Evolutionary conservation across 2,797 vertebrate genomes (phyloP), one percentile per base, ranked within the genome.

Genomic region (Artibeus jamaicensis): DNA sequence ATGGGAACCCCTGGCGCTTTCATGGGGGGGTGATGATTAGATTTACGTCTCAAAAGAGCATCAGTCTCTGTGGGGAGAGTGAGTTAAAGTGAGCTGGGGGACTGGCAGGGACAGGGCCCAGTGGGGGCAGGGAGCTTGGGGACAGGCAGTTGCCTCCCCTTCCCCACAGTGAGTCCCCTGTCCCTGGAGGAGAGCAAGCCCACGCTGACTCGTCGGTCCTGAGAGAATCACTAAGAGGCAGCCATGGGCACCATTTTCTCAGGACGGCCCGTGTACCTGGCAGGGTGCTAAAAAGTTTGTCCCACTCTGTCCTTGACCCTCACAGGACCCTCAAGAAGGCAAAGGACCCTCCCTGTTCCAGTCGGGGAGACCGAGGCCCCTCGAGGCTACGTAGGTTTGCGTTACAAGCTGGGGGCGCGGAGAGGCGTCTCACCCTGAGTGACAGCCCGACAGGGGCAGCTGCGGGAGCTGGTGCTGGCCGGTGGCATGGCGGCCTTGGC

Each of bases 241-340:
- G 24, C 14, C 22, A 11, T 21, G 16, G 34, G 15, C 34, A 2
- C 37, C 1, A 4, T 11, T 10, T 3, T 5, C 24, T 8, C 4
- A 32, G 53, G 53, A 9, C 24, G 10, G 77, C 24, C 77, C 24
- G 18, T 21, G 50, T 15, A 18, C 34, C 15, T 3, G 53, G 78
- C 37, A 21, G 37, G 37, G 21, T 37, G 22, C 50, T 16, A 7
- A 21, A 3, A 12, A n/a, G 18, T 24, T 21, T 4, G 29, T 9
- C 29, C 4, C 39, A 1, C 53, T 9, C 48, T 42, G 44, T 22
- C 62, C 46, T 50, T 11, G 9, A 26, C 32, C 68, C 92, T 46
- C 18, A 26, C 4, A 3, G 73, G n/a, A 22, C 22, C 44, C 22
- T 67, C 19, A 19, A 44, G 34, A 14, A 39, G 46, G 76, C 18